Base-by-base conservation (phyloP, 2,113 vertebrate genomes). In the Brienomyrus longianalis region DNA sequence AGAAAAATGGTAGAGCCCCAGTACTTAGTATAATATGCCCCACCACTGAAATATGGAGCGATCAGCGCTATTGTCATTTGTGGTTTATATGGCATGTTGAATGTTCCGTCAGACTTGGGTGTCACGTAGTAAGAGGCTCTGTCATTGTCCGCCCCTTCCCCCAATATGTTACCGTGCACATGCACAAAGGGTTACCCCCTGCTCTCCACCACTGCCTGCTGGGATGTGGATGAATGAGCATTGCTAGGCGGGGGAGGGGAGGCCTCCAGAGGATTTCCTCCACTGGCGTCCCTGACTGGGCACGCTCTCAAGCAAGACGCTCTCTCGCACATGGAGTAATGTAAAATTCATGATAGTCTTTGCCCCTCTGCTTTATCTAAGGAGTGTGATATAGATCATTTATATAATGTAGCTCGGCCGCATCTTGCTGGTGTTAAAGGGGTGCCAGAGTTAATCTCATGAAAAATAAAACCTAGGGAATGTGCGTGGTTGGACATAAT, bases 381-480 rank as follows among this genome's bases (percentile, higher is more conserved):
- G 86, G 31, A 56, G 39, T 62, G 86, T 45, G 86, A 87, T 87
- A 56, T 43, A 62, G 86, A 45, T 87, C 74, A 31, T 80, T 80
- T 80, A 80, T 80, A 13, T 80, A 80, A 80, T 80, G 35, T 80
- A 43, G 74, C 74, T 43, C 11, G 6, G 5, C 31, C 2, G 15
- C 74, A 80, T 19, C 31, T 43, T 80, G 35, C 35, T 80, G 6
- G 74, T 39, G 74, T 35, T 80, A 80, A 80, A 80, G 35, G 74
- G 74, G 35, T 80, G 74, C 39, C 74, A 43, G 35, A 80, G 74
- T 80, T 80, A 21, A 80, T 80, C 74, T 80, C 74, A 35, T 43
- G 17, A 80, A 80, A 43, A 80, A 80, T 80, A 80, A 80, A 80
- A 80, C 74, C 35, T 80, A 80, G 74, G 74, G 74, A 43, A 80